Evolutionary conservation across 2,113 vertebrate genomes (phyloP), one percentile per base, ranked within the genome.

Genomic region (Xiphophorus maculatus): DNA sequence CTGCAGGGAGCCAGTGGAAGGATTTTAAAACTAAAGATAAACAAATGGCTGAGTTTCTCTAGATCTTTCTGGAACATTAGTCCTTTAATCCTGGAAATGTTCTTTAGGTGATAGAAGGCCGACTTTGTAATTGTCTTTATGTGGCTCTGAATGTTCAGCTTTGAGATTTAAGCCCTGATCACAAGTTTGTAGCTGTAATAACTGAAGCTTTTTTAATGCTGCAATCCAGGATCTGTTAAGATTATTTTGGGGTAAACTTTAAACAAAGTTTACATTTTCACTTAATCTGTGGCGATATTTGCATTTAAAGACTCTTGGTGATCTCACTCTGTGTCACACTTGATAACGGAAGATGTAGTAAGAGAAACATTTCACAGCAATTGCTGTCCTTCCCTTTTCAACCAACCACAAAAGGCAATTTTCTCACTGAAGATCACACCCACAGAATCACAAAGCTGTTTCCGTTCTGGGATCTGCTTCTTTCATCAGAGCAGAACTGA

Each of bases 151-250:
- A 37, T 3, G 35, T 37, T 37, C 35, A 37, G 35, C 35, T 12
- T 11, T 37, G 10, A 37, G 10, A 12, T 37, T 11, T 37, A 10
- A 11, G 35, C 35, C 11, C 35, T 37, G 35, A 37, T 37, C 10
- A 12, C 2, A 10, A 37, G 35, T 37, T 37, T 37, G 10, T 37
- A 37, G 35, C 10, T 37, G 35, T 37, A 11, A 37, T 37, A 37
- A 37, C 10, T 37, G 10, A 37, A 37, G 12, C 29, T 62, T 40
- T 28, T 35, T 22, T 64, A 63, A 11, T 19, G 17, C 27, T 29
- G 27, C 76, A 25, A 11, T 64, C 63, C 48, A 1, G 63, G 15
- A 48, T 48, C 14, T 3, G 13, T 27, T 0, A 0, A 0, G 3
- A 9, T 3, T 54, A n/a, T n/a, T n/a, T n/a, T 25, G 3, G 6